A percentile compares a stretch with the other conserved stretches of the same genome.
Conservation (phyloP, 2,888 invertebrate species). For the Latrodectus hesperus region DNA sequence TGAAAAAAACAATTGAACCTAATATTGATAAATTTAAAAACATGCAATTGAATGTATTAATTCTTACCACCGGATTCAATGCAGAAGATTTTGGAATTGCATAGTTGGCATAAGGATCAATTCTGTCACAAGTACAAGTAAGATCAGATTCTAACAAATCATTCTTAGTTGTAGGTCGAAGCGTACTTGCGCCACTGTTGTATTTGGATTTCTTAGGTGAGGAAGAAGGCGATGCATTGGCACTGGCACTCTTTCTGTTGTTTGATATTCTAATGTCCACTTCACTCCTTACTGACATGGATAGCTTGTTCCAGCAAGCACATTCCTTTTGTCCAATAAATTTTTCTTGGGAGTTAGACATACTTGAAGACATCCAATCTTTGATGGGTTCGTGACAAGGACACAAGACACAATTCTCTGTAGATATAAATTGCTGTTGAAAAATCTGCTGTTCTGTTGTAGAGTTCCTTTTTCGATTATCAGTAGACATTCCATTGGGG, state of each 20-base stretch:
- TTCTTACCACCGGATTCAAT: conserved; percentile 69
- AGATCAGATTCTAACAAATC: conserved; percentile 20
- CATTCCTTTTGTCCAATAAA: conserved; percentile 34
- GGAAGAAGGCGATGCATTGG: conserved; percentile 57
- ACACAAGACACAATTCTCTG: conserved; percentile 47
- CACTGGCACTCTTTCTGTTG: conserved; percentile 51
- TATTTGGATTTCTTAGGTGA: conserved; percentile 60
- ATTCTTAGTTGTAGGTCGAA: conserved; percentile 20
- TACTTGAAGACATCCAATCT: conserved; percentile 30
- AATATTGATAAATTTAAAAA: background rate
- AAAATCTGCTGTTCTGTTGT: background rate
- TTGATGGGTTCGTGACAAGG: conserved; percentile 64
- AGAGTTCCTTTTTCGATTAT: conserved; percentile 17
- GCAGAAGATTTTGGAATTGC: conserved; percentile 80
- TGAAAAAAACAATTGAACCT: background rate
- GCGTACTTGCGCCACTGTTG: conserved; percentile 28
- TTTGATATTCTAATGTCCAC: conserved; percentile 29
- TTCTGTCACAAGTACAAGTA: conserved; percentile 55
- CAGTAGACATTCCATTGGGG: conserved; percentile 27
- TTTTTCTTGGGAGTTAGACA: conserved; percentile 40
- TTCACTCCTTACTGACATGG: conserved; percentile 51
- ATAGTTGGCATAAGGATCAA: conserved; percentile 78
- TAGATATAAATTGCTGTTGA: background rate
- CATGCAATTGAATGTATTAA: background rate
- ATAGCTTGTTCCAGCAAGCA: conserved; percentile 62